Base-by-base conservation (phyloP, 2,888 invertebrate genomes). In the Epicampocera succincta region DNA sequence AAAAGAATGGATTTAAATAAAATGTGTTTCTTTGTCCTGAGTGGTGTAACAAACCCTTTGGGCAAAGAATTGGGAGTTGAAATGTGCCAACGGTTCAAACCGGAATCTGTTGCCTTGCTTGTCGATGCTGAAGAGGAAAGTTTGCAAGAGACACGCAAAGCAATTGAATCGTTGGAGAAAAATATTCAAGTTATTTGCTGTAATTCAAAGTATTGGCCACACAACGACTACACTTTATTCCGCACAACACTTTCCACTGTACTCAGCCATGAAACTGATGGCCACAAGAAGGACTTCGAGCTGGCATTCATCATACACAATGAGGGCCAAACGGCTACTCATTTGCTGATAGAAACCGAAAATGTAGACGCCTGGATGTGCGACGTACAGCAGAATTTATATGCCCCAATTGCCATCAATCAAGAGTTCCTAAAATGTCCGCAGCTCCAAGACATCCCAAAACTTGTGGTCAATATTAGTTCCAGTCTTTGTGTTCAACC, bases 1-100 rank as follows among this genome's bases (percentile, higher is more conserved):
- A 89, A 86, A 82, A 88, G 84, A 87, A 87, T 94, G 88, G 92
- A 94, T 88, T 92, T 94, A 80, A 92, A 92, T 2, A 93, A 93
- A 85, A 90, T 93, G 60, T 92, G 93, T 11, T 93, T 93, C 86
- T 93, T 93, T 86, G 89, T 98, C 56, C 91, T 98, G 42, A 96
- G 97, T 13, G 98, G 98, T 13, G 96, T 97, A 0, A 97, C 96
- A 68, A 90, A 95, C 90, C 97, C 97, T 33, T 95, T 98, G 69
- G 98, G 98, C 9, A 93, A 93, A 87, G 93, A 95, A 69, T 93
- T 98, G 66, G 95, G 96, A 1, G 90, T 94, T 72, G 94, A 95
- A 88, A 92, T 96, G 83, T 93, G 95, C 0, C 92, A 93, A 84
- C 91, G 93, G 73, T 92, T 97, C 63, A 93, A 93, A 21, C 90